These are phyloP conservation scores for Naja naja DNA, from an alignment of 2,113 vertebrate species.

Conservation along the genomic window DNA sequence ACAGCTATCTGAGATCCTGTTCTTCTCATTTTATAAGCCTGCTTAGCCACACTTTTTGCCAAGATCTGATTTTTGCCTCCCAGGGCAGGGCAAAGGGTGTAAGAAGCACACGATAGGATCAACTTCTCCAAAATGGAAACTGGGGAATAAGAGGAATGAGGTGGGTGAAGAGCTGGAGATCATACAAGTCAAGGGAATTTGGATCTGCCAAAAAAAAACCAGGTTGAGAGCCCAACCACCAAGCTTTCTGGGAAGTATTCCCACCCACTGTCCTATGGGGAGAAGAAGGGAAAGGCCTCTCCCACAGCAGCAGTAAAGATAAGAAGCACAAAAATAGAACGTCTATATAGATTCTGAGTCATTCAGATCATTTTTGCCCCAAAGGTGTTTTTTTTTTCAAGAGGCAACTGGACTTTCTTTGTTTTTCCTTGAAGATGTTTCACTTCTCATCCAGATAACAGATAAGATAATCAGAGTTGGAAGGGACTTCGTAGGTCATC, in stretches of 20 bases:
- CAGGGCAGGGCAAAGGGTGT: neutral
- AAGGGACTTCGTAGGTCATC: too few species aligned
- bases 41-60: neutral
- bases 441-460: too few species aligned
- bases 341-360: neutral
- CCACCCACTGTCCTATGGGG: neutral
- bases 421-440: neutral
- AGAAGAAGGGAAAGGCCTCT: neutral
- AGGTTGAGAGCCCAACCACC: neutral
- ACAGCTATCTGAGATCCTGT: neutral
- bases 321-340: neutral
- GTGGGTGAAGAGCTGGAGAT: neutral
- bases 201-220: neutral
- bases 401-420: neutral
- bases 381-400: neutral
- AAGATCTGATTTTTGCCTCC: neutral
- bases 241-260: neutral
- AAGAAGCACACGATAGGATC: neutral
- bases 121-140: neutral
- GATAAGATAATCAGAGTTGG: too few species aligned
- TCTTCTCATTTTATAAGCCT: neutral
- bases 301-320: neutral
- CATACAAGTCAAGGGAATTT: neutral
- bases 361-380: neutral
- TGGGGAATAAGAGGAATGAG: neutral